These are phyloP conservation scores for Iphiclides podalirius DNA, from an alignment of 2,888 invertebrate species.

Conservation along the genomic window DNA sequence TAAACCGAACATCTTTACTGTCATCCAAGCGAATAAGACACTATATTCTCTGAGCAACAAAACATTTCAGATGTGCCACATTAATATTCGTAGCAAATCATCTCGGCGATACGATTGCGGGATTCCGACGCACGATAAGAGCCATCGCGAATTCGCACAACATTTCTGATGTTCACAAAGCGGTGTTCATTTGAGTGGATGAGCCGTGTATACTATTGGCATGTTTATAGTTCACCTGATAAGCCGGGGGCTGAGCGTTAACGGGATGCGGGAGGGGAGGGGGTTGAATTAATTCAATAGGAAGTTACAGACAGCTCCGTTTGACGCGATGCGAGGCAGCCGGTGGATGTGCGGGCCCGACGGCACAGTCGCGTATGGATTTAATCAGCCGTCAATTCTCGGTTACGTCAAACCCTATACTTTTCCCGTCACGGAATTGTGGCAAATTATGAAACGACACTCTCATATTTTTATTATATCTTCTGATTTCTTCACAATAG, in stretches of 20 bases:
- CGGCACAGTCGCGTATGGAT: not conserved
- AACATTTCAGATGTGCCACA: too few species aligned
- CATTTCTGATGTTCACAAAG: constrained; percentile 10
- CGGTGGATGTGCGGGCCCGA: not conserved
- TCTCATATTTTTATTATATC: too few species aligned
- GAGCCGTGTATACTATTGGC: constrained; percentile 22
- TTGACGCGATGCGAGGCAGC: constrained; percentile 7
- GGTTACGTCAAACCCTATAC: too few species aligned
- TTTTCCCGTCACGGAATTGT: too few species aligned
- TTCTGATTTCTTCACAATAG: too few species aligned
- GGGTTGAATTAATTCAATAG: constrained; percentile 24
- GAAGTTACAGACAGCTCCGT: constrained; percentile 19
- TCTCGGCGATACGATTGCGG: too few species aligned
- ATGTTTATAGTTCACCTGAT: constrained; percentile 32
- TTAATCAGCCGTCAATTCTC: not conserved
- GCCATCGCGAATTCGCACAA: not conserved
- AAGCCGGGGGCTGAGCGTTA: constrained; percentile 32
- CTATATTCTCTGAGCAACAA: too few species aligned
- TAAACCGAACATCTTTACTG: too few species aligned
- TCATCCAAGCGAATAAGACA: too few species aligned
- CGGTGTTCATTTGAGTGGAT: constrained; percentile 14
- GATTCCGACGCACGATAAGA: too few species aligned
- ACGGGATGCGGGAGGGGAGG: constrained; percentile 12
- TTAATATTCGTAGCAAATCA: too few species aligned
- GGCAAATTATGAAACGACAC: too few species aligned